Conservation (phyloP, 2,888 invertebrate genomes). For the Scaptodrosophila latifasciaeformis region DNA sequence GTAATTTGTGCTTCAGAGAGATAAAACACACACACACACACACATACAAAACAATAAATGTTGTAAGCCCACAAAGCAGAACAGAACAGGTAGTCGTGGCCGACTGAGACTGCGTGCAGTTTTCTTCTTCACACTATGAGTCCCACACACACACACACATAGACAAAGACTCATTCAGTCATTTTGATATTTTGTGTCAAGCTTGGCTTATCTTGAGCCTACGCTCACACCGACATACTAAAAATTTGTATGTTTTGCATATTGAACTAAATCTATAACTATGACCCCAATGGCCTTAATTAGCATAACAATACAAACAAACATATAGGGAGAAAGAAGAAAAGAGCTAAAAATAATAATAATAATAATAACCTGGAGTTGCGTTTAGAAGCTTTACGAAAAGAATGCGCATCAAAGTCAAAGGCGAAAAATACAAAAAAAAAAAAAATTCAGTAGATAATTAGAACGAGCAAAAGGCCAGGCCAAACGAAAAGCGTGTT, state of each 20-base stretch:
- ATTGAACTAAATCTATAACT: slow-evolving; percentile 60
- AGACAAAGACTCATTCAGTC: background rate
- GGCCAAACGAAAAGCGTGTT: slow-evolving; percentile 42
- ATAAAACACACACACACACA: background rate
- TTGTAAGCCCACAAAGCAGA: no score
- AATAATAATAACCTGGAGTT: slow-evolving; percentile 34
- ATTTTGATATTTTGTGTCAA: slow-evolving; percentile 19
- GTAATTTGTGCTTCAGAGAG: slow-evolving; percentile 31
- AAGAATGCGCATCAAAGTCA: slow-evolving; percentile 40
- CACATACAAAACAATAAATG: background rate
- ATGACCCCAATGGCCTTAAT: slow-evolving; percentile 63
- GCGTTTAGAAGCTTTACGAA: slow-evolving; percentile 19
- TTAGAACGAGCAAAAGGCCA: slow-evolving; percentile 57
- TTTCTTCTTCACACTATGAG: slow-evolving; percentile 24
- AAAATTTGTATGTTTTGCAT: slow-evolving; percentile 13
- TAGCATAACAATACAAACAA: slow-evolving; percentile 59
- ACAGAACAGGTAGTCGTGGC: slow-evolving; percentile 21
- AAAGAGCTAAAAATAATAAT: slow-evolving; percentile 17
- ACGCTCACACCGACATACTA: background rate
- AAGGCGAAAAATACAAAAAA: no score
- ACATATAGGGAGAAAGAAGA: slow-evolving; percentile 20
- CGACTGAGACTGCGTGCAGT: slow-evolving; percentile 30
- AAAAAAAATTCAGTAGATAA: slow-evolving; percentile 46
- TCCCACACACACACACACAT: slow-evolving; percentile 22
- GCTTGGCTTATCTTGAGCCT: background rate